phyloP scores from a whole-genome alignment of 1,140 invertebrate genomes.

The Drosophila ambigua region DNA sequence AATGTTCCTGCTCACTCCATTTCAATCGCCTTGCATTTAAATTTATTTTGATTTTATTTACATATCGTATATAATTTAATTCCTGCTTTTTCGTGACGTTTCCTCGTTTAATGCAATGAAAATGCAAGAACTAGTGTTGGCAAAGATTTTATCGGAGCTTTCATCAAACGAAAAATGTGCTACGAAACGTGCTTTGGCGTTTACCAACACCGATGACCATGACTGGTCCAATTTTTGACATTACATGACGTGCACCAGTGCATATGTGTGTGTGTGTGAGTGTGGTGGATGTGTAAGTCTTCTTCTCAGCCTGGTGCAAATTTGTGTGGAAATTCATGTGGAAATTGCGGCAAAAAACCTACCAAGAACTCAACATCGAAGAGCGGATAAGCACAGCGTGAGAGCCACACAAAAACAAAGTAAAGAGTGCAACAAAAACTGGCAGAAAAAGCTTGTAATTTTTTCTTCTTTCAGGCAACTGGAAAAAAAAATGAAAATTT shows the following conservation, averaged over 20 bases:
- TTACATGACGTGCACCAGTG: slow-evolving; percentile 39
- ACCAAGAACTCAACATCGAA: slow-evolving; percentile 2
- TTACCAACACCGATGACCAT: slow-evolving; percentile 38
- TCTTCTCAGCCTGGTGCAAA: slow-evolving; percentile 21
- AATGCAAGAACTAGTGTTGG: too few species aligned
- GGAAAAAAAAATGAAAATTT: too few species aligned
- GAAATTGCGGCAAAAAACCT: slow-evolving; percentile 26
- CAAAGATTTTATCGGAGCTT: too few species aligned
- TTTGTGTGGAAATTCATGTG: slow-evolving; percentile 20
- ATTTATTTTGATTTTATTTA: too few species aligned
- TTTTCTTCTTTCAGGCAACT: too few species aligned
- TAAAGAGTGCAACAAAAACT: too few species aligned
- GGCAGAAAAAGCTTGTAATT: too few species aligned
- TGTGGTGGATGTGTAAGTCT: slow-evolving; percentile 1
- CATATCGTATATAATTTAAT: too few species aligned
- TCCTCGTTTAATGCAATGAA: too few species aligned
- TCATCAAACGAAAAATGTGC: slow-evolving; percentile 1
- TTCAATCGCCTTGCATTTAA: too few species aligned
- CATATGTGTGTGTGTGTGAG: slow-evolving; percentile 12
- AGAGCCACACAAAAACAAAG: neutral
- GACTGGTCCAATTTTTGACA: neutral
- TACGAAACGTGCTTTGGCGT: neutral
- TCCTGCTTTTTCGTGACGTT: too few species aligned
- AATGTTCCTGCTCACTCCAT: too few species aligned
- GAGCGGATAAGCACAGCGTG: neutral